These are phyloP conservation scores for Stenolophus ochropezus DNA, from an alignment of 2,888 invertebrate genomes.

Conservation along the genomic window DNA sequence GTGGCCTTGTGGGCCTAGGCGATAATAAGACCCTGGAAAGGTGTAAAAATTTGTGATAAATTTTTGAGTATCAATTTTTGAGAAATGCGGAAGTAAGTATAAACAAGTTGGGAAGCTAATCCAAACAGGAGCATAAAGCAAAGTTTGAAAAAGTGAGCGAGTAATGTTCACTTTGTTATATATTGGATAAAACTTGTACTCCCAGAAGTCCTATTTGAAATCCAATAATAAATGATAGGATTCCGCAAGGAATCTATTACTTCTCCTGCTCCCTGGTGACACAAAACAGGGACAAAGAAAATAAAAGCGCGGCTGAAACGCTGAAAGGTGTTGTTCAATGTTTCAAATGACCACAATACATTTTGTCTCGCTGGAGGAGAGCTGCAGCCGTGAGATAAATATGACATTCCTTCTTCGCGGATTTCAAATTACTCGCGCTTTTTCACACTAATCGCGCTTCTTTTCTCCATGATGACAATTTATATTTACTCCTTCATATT, in stretches of 20 bases:
- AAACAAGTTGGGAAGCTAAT: neutral
- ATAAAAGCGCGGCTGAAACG: neutral
- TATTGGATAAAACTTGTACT: slow-evolving; percentile 42
- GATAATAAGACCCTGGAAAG: too few relatives aligned
- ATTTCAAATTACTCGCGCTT: slow-evolving; percentile 32
- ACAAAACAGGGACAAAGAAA: slow-evolving; percentile 23
- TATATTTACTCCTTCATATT: slow-evolving; percentile 19
- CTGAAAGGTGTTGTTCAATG: slow-evolving; percentile 32
- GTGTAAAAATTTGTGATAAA: too few relatives aligned
- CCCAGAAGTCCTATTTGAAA: slow-evolving; percentile 43
- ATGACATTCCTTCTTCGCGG: slow-evolving; percentile 5
- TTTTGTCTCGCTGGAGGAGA: neutral
- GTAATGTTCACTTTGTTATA: slow-evolving; percentile 18
- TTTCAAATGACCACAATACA: slow-evolving; percentile 41
- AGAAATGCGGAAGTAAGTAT: neutral
- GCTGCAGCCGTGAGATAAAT: slow-evolving; percentile 7
- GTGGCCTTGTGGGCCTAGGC: too few relatives aligned
- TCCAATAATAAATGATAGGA: slow-evolving; percentile 45
- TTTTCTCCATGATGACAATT: slow-evolving; percentile 35
- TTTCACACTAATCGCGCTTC: slow-evolving; percentile 41
- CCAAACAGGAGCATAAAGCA: neutral
- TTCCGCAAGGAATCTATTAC: slow-evolving; percentile 45
- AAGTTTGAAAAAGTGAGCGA: slow-evolving; percentile 7
- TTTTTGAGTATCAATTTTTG: neutral
- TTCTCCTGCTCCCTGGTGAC: neutral